phyloP scores from a whole-genome alignment of 2,888 invertebrate species.

The Tipula confusa region DNA sequence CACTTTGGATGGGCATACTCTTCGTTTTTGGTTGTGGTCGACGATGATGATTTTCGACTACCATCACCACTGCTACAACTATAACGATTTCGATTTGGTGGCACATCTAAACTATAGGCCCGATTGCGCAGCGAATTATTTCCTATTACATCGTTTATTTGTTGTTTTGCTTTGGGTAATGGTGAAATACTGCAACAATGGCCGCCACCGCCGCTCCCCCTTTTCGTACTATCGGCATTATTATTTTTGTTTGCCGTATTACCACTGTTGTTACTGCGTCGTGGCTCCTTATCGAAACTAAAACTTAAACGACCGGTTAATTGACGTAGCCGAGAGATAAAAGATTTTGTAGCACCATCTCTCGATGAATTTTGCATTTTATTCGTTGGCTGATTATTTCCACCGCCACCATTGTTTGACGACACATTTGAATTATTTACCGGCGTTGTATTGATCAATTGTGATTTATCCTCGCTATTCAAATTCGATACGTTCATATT shows the following conservation, averaged over 20 bases:
- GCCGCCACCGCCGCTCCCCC: constrained; percentile 30
- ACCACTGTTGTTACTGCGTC: constrained; percentile 39
- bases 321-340: constrained; percentile 48
- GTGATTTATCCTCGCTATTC: not conserved
- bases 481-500: not conserved
- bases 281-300: constrained; percentile 48
- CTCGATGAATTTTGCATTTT: constrained; percentile 26
- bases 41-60: constrained; percentile 42
- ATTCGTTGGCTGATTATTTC: not conserved
- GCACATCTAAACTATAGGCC: constrained; percentile 50
- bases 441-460: not conserved
- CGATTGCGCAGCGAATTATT: constrained; percentile 42
- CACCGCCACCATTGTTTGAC: not conserved
- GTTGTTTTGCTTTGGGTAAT: not conserved
- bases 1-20: constrained; percentile 36
- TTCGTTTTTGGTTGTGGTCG: constrained; percentile 44
- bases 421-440: not conserved
- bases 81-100: constrained; percentile 42
- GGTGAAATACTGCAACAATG: constrained; percentile 45
- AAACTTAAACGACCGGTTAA: constrained; percentile 49
- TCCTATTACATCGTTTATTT: not conserved
- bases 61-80: constrained; percentile 45
- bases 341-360: constrained; percentile 38
- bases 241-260: constrained; percentile 33
- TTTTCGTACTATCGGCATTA: constrained; percentile 29